phyloP scores from a whole-genome alignment of 2,888 invertebrate genomes.

The Sphaerophoria taeniata region DNA sequence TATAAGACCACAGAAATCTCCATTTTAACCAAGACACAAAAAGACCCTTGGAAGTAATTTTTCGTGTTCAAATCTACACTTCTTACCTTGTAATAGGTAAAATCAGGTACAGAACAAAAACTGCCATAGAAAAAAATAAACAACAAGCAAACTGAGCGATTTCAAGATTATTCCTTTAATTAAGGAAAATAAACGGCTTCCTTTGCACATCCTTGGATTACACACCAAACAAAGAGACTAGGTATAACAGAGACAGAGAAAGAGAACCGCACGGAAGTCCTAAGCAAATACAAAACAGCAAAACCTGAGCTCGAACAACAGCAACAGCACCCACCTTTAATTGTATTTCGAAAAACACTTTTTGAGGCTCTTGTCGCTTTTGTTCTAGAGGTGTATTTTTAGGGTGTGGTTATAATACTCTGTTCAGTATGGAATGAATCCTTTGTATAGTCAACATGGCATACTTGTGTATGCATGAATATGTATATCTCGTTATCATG shows the following conservation, averaged over 20 bases:
- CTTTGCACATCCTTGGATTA: conserved; percentile 57
- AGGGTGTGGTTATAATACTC: neutral
- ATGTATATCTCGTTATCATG: conserved; percentile 1
- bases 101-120: too few relatives aligned
- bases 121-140: neutral
- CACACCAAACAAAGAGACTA: neutral
- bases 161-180: conserved; percentile 70
- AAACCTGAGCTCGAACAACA: too few relatives aligned
- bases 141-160: conserved; percentile 21
- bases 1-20: conserved; percentile 22
- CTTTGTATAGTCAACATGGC: neutral
- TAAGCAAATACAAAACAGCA: conserved; percentile 41
- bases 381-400: conserved; percentile 25
- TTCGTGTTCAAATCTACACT: neutral
- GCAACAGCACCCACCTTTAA: conserved; percentile 14
- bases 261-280: conserved; percentile 47
- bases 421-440: too few relatives aligned
- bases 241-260: neutral
- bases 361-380: conserved; percentile 38
- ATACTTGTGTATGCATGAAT: neutral
- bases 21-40: conserved; percentile 19
- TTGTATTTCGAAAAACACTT: conserved; percentile 55
- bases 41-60: conserved; percentile 13
- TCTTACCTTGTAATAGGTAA: neutral
- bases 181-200: conserved; percentile 71